Percentiles rank a stretch among this genome's conserved stretches.
phyloP scores from a whole-genome alignment of 92 coral and sea anemone species.

The Palythoa caribaeorum region DNA sequence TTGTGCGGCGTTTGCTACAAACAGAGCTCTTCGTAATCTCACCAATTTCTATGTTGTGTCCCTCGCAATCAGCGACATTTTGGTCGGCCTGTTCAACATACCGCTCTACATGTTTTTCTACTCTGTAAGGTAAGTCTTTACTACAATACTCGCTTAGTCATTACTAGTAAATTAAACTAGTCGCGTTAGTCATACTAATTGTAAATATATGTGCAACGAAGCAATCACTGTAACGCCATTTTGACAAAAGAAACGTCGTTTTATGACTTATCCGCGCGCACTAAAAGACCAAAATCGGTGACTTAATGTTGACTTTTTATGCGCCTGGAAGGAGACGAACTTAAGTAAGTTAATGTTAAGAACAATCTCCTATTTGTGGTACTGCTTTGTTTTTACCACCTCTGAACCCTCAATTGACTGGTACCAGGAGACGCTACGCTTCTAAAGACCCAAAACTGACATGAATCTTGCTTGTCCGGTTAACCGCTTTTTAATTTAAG shows the following conservation, averaged over 20 bases:
- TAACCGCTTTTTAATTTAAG: not conserved
- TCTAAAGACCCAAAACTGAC: too few species aligned
- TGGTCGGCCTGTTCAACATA: constrained; percentile 77
- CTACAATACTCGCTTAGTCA: not conserved
- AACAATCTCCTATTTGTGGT: not conserved
- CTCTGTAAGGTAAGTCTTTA: constrained; percentile 15
- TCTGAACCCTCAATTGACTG: not conserved
- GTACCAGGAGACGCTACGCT: not conserved
- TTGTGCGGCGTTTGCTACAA: constrained; percentile 86
- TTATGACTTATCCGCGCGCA: not conserved
- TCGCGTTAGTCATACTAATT: not conserved
- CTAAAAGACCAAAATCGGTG: not conserved
- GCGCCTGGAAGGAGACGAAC: not conserved
- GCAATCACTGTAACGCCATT: not conserved
- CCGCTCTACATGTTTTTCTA: constrained; percentile 80
- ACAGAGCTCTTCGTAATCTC: constrained; percentile 78
- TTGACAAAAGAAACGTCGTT: not conserved
- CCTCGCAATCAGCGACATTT: constrained; percentile 83
- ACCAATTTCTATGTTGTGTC: constrained; percentile 91
- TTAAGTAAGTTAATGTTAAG: not conserved
- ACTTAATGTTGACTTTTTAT: not conserved
- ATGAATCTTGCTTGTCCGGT: not conserved
- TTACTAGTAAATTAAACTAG: not conserved
- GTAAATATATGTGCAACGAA: not conserved
- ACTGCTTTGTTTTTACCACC: not conserved